Base-by-base conservation (phyloP, 2,888 invertebrate genomes). In the Leptopilina drosophilae region DNA sequence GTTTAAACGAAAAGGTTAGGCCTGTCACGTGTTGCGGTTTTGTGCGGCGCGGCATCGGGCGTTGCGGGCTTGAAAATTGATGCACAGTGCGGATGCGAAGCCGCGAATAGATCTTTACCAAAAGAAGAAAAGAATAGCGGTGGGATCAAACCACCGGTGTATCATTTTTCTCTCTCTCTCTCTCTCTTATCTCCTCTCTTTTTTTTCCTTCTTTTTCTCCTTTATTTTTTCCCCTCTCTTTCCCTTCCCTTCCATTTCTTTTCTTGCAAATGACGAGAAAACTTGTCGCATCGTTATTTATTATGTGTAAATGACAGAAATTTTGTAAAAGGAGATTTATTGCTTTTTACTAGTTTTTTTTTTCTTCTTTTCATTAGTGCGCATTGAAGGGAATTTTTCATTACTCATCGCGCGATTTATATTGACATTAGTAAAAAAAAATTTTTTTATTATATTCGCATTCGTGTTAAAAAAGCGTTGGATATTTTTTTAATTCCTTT, bases 11-110 rank as follows among this genome's bases (percentile, higher is more conserved):
- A 91, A 91, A 90, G 90, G 91, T 91, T 91, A 91, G 89, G 84
- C 84, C 88, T 88, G 91, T 91, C 91, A 90, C 91, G 91, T 90
- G 90, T 91, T 91, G 91, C 88, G 91, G 91, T 91, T 87, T 84
- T 83, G 82, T 78, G 85, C 85, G 85, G 87, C 85, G 85, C 86
- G 84, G 86, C 85, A 85, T 85, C 85, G 84, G 86, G 84, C 86
- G 87, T 86, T 85, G 85, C 87, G 84, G 87, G 49, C 80, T 80
- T 84, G 82, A 82, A 85, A 86, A 85, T 85, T 86, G 84, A 85
- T 85, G 84, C 82, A 79, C 78, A 79, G 83, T 81, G 49, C 49
- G 79, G 78, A 82, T 82, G 83, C 73, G 83, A 79, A 83, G 82
- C 83, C 82, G 83, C 84, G 84, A 85, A 82, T 83, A 82, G 83